These are phyloP conservation scores for Branchipolynoe longqiensis DNA, from an alignment of 2,888 invertebrate species.

Conservation along the genomic window DNA sequence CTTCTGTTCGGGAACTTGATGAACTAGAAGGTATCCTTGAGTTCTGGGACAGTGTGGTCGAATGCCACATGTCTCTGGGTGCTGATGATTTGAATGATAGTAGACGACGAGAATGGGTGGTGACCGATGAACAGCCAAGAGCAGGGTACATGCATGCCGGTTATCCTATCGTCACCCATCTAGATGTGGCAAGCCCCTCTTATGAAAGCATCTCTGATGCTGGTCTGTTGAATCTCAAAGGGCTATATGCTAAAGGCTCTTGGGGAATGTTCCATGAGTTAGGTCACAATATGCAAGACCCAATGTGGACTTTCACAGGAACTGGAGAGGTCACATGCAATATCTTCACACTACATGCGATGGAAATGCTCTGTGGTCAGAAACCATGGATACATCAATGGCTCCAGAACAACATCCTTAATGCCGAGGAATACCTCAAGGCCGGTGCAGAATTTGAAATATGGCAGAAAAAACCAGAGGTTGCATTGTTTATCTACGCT, in stretches of 20 bases:
- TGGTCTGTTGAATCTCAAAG: conserved; percentile 61
- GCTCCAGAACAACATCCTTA: conserved; percentile 58
- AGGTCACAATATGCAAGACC: conserved; percentile 72
- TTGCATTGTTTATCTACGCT: conserved; percentile 69
- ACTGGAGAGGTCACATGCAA: conserved; percentile 70
- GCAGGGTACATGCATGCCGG: conserved; percentile 71
- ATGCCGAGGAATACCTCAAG: conserved; percentile 64
- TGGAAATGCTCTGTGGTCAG: conserved; percentile 63
- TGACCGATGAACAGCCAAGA: conserved; percentile 66
- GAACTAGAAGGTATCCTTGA: conserved; percentile 62
- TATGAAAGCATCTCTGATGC: background rate
- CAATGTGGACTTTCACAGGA: conserved; percentile 69
- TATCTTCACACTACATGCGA: conserved; percentile 70
- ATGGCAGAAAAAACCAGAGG: conserved; percentile 66
- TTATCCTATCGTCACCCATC: conserved; percentile 70
- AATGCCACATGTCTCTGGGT: conserved; percentile 66
- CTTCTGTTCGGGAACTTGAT: conserved; percentile 63
- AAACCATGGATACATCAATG: conserved; percentile 67
- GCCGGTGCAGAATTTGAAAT: conserved; percentile 61
- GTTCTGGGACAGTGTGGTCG: conserved; percentile 68
- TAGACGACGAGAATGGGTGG: conserved; percentile 64
- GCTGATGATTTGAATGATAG: conserved; percentile 60
- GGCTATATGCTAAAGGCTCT: conserved; percentile 58
- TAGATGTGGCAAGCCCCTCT: conserved; percentile 65
- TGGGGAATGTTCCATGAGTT: conserved; percentile 73